phyloP scores from a whole-genome alignment of 2,888 invertebrate species.

The Meloe dianella region DNA sequence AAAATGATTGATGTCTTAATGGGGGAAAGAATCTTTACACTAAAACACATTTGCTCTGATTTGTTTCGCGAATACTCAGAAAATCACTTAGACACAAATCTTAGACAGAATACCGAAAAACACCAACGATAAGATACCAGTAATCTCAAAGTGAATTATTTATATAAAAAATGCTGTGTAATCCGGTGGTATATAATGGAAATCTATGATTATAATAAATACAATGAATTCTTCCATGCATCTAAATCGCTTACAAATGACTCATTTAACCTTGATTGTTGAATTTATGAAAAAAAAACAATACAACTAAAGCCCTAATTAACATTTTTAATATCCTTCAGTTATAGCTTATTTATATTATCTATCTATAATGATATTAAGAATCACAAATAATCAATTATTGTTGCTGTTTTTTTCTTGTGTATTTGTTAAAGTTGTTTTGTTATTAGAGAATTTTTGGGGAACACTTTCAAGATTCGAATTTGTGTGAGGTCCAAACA shows the following conservation, averaged over 20 bases:
- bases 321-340: conserved; percentile 10
- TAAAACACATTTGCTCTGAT: conserved; percentile 11
- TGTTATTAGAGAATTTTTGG: not conserved
- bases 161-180: not conserved
- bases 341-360: not conserved
- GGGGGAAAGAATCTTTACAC: conserved; percentile 2
- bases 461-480: not conserved
- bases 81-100: conserved; percentile 13
- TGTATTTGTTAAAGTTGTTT: not conserved
- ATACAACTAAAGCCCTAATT: conserved; percentile 14
- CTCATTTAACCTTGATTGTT: conserved; percentile 15
- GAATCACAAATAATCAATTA: not conserved
- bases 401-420: not conserved
- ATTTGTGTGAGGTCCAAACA: conserved; percentile 8
- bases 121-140: not conserved
- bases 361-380: not conserved
- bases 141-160: not conserved
- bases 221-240: not conserved
- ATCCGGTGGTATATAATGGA: not conserved
- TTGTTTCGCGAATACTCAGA: conserved; percentile 14
- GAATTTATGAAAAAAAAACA: conserved; percentile 13
- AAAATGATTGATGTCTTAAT: conserved; percentile 28
- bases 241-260: conserved; percentile 10
- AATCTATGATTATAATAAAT: not conserved
- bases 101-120: not conserved